phyloP scores from a whole-genome alignment of 2,797 vertebrate species.

The Chromis chromis region DNA sequence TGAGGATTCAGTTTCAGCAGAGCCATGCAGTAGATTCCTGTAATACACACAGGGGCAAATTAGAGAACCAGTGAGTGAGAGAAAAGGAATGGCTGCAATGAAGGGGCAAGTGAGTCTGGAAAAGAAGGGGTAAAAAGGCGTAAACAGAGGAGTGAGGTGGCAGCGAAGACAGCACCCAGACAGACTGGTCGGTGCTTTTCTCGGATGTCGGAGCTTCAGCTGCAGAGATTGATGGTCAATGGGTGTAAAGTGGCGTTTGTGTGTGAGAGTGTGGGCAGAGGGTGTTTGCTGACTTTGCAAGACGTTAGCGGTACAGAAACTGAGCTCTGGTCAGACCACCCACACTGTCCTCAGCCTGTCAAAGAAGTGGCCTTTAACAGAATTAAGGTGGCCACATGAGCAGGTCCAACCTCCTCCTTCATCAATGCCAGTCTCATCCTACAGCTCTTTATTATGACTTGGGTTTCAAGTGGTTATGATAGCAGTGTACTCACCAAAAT shows the following conservation, averaged over 20 bases:
- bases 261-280: conserved; percentile 4
- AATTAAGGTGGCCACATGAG: conserved; percentile 25
- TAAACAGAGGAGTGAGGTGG: conserved; percentile 56
- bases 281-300: conserved; percentile 57
- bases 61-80: conserved; percentile 58
- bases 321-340: conserved; percentile 67
- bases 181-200: conserved; percentile 15
- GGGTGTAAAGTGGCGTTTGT: conserved; percentile 24
- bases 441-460: neutral
- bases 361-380: conserved; percentile 17
- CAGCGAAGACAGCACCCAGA: conserved; percentile 22
- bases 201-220: conserved; percentile 22
- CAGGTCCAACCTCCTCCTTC: neutral
- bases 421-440: neutral
- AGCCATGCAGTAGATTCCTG: conserved; percentile 64
- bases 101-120: conserved; percentile 28
- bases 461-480: no score
- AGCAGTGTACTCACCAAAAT: neutral
- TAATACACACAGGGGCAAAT: conserved; percentile 57
- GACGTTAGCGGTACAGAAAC: conserved; percentile 57
- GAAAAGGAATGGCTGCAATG: conserved; percentile 53
- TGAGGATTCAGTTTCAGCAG: conserved; percentile 76
- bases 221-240: conserved; percentile 33
- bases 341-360: conserved; percentile 35
- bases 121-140: conserved; percentile 35